Evolutionary conservation across 2,113 vertebrate species (phyloP), one percentile per base, ranked within the genome.

Genomic region (Rhea pennata): DNA sequence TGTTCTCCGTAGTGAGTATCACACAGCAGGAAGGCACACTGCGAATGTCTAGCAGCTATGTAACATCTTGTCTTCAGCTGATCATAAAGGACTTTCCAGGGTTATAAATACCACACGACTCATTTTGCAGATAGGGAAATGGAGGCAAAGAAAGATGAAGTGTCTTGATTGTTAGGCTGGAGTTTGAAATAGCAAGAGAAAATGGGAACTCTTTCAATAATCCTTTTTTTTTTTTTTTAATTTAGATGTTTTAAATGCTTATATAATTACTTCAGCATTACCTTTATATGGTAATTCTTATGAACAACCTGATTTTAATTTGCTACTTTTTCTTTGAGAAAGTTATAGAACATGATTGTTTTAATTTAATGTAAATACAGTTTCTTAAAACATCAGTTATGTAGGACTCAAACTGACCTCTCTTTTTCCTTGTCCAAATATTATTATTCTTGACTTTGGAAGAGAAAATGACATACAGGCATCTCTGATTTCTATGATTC

Each of bases 11-110:
- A 89, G 86, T 54, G 61, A 85, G 58, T 29, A 69, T 44, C 17
- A 3, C 39, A 23, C 15, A 76, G 84, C 22, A 82, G 90, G 59
- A 91, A 96, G 59, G 54, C 12, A 0, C 44, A 53, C 74, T 79
- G 71, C 94, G 67, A 84, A 67, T 70, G 94, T 95, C 94, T 96
- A 89, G 88, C 94, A 92, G 77, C 84, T 95, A 84, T 76, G 69
- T 91, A 87, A 72, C 22, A 82, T 92, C 71, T 95, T 85, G 48
- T 76, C 44, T 33, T 91, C 77, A 79, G 62, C 33, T 82, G 93
- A 79, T 82, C 13, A 1, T 58, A 78, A 90, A 84, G 65, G 80
- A 75, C 73, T 96, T 96, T 91, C 48, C 81, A 92, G 70, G 65
- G 39, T 92, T 86, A 78, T 65, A 81, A 83, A 54, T 75, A 79